These are phyloP conservation scores for Lottia scabra DNA, from an alignment of 2,888 invertebrate genomes.

Conservation along the genomic window DNA sequence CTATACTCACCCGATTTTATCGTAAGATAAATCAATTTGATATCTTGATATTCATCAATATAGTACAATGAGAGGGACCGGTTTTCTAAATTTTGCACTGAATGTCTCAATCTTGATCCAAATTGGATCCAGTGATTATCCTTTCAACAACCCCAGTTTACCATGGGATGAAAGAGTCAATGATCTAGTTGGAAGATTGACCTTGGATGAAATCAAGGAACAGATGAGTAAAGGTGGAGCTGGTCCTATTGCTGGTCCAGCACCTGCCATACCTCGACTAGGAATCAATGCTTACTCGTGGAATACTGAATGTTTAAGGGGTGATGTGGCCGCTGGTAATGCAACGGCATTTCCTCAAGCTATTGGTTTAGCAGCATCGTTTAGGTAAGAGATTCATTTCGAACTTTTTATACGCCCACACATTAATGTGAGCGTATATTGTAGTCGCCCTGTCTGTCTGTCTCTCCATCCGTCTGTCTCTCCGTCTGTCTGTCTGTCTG, in stretches of 20 bases:
- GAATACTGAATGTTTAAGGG: slow-evolving; percentile 65
- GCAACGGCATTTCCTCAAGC: slow-evolving; percentile 66
- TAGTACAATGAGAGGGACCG: no score
- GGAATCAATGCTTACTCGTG: slow-evolving; percentile 60
- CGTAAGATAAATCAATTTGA: no score
- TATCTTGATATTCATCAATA: no score
- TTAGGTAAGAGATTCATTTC: slow-evolving; percentile 46
- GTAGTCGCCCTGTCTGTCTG: no score
- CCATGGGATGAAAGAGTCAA: slow-evolving; percentile 59
- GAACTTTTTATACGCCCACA: no score
- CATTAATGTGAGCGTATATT: no score
- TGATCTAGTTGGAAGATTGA: slow-evolving; percentile 58
- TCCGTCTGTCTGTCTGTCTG: no score
- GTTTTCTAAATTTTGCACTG: no score
- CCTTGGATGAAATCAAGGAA: slow-evolving; percentile 53
- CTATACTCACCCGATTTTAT: no score
- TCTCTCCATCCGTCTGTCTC: no score
- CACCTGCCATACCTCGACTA: slow-evolving; percentile 57
- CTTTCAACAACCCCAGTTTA: slow-evolving; percentile 58
- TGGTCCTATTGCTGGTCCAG: slow-evolving; percentile 47
- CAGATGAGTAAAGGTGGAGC: slow-evolving; percentile 54
- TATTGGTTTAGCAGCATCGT: slow-evolving; percentile 63
- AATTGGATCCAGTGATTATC: slow-evolving; percentile 34
- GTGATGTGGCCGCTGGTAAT: slow-evolving; percentile 56
- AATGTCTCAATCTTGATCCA: no score